A percentile compares a stretch with the other conserved stretches of the same genome.
Conservation (phyloP, 2,113 vertebrate species). For the Pelusios castaneus region DNA sequence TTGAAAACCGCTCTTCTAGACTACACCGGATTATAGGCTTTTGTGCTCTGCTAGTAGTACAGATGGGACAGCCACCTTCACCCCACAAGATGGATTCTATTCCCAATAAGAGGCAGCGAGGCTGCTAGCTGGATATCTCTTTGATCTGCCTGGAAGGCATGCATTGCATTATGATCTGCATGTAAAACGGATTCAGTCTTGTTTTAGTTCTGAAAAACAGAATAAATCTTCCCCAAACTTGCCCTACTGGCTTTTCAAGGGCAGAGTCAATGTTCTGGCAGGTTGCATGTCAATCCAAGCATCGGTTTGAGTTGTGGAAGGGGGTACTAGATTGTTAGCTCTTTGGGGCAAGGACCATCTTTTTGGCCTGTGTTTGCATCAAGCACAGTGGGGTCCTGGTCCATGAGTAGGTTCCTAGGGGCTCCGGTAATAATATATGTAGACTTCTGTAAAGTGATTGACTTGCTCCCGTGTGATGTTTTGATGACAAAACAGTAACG, state of each 20-base stretch:
- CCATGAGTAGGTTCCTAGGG: neutral
- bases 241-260: no score
- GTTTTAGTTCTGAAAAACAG: no score
- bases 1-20: neutral
- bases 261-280: neutral
- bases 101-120: neutral
- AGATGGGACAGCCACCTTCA: neutral
- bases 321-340: neutral
- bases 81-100: neutral
- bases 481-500: no score
- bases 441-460: neutral
- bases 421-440: neutral
- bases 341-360: neutral
- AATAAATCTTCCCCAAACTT: no score
- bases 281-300: neutral
- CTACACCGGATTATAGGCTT: no score
- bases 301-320: neutral
- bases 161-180: neutral
- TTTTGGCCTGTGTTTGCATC: neutral
- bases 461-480: neutral
- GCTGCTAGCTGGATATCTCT: neutral
- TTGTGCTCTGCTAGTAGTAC: neutral
- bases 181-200: neutral
- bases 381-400: neutral
- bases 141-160: neutral